Percentiles rank a stretch among this genome's conserved stretches.
phyloP scores from a whole-genome alignment of 2,113 vertebrate species.

The Noctilio leporinus region DNA sequence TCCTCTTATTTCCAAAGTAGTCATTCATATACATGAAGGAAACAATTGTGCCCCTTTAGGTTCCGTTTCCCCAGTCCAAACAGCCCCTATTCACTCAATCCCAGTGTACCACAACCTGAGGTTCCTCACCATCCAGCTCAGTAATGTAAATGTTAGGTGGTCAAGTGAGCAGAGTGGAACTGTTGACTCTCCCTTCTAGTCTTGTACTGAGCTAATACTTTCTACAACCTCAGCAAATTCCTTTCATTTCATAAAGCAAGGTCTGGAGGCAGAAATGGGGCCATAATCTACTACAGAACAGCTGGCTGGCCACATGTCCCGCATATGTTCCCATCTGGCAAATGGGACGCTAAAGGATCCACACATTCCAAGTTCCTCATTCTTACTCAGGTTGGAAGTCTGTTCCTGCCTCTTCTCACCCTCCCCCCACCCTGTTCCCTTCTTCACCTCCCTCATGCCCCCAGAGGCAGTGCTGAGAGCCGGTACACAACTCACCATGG shows the following conservation, averaged over 20 bases:
- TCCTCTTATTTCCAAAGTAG: not conserved
- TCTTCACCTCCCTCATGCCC: accelerated
- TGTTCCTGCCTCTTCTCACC: accelerated
- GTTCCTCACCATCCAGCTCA: not conserved
- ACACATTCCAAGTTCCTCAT: accelerated
- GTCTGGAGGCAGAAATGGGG: not conserved
- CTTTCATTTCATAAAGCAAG: not conserved
- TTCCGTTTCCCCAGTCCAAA: not conserved
- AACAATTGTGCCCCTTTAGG: not conserved
- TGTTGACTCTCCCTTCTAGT: not conserved
- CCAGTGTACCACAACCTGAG: not conserved
- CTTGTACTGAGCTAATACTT: not conserved
- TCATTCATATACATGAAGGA: not conserved
- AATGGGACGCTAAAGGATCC: not conserved
- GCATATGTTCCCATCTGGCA: not conserved
- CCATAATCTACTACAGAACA: not conserved
- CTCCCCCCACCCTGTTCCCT: accelerated
- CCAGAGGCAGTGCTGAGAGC: not conserved
- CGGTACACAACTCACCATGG: slow-evolving; percentile 86
- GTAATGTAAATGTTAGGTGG: not conserved
- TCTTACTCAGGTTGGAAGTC: not conserved
- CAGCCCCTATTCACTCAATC: not conserved
- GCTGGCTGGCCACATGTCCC: not conserved
- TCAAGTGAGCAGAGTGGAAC: not conserved
- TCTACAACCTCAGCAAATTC: not conserved